Evolutionary conservation across 2,888 invertebrate genomes (phyloP), one percentile per base, ranked within the genome.

Genomic region (Lottia gigantea): DNA sequence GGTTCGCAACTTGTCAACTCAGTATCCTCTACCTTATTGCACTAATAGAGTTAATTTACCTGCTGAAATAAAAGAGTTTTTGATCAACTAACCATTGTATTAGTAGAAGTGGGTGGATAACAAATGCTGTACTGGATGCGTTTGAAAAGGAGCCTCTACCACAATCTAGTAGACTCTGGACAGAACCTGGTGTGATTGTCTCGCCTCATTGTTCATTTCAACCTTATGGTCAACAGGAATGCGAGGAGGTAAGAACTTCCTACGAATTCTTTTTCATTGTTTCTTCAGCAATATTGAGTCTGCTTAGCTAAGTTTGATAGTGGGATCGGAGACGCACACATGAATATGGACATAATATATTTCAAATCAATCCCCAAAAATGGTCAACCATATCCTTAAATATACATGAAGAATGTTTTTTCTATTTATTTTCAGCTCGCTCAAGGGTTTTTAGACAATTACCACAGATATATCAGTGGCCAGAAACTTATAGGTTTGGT

Each of bases 61-160:
- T n/a, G n/a, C n/a, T n/a, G n/a, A n/a, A n/a, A n/a, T n/a, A n/a
- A n/a, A n/a, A n/a, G n/a, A n/a, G n/a, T n/a, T n/a, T n/a, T n/a
- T n/a, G n/a, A n/a, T n/a, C n/a, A n/a, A n/a, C 6, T 31, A 31
- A 31, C 31, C 40, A 40, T 40, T 49, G 0, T 6, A 19, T 25
- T 46, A 25, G 4, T 47, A 81, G 82, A 68, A 82, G 89, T 45
- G 87, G 88, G 25, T 91, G 91, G 91, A 85, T 92, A 67, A 88
- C 90, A 0, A 90, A 87, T 46, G 91, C 91, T 64, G 89, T 91
- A 78, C 84, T 91, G 64, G 91, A 92, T 84, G 91, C 91, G 26
- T 91, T 91, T 84, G 85, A 88, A 73, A 77, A 80, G 47, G 91
- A 91, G 82, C 91, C 91, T 23, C 81, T 91, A 64, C 86, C 89